phyloP scores from a whole-genome alignment of 2,888 invertebrate genomes.

The Tipula unca region DNA sequence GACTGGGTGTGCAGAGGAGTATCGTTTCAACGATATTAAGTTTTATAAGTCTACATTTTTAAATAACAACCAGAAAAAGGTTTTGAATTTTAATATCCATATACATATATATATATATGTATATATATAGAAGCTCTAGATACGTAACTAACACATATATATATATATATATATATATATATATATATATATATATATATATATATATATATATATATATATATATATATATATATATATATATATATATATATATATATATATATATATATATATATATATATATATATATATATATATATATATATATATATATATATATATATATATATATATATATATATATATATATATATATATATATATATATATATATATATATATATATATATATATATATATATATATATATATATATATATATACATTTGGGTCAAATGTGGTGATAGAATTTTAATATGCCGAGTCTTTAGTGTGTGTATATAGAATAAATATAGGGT shows the following conservation, averaged over 20 bases:
- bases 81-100: slow-evolving; percentile 14
- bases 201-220: too few species aligned
- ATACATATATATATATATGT: not conserved
- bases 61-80: slow-evolving; percentile 2
- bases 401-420: not conserved
- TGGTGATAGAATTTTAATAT: slow-evolving; percentile 4
- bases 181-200: too few species aligned
- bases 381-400: not conserved
- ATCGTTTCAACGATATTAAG: not conserved
- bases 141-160: too few species aligned
- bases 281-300: too few species aligned
- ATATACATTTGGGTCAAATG: not conserved
- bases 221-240: too few species aligned
- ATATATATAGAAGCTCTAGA: not conserved
- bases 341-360: not conserved
- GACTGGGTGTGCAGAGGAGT: not conserved
- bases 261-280: too few species aligned
- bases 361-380: not conserved
- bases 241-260: too few species aligned
- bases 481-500: not conserved
- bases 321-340: not conserved
- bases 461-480: not conserved
- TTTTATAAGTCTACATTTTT: not conserved
- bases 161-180: too few species aligned
- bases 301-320: too few species aligned